Conservation (phyloP, 1,140 invertebrate species). For the Heliconius congener region DNA sequence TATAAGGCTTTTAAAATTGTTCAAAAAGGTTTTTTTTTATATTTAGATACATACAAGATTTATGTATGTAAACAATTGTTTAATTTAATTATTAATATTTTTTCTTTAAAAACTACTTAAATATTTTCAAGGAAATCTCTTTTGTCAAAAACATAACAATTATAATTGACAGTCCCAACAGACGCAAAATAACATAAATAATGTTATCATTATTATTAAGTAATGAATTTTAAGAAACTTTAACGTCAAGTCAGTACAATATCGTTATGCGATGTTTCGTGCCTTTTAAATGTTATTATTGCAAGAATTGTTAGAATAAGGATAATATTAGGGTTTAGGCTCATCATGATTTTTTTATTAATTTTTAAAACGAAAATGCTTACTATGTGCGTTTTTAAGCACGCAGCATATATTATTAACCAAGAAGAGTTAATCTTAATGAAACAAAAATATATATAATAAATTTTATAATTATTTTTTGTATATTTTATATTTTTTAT, state of each 20-base stretch:
- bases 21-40: background rate
- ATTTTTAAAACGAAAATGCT: no score
- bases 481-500: background rate
- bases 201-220: background rate
- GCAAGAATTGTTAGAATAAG: slow-evolving; percentile 17
- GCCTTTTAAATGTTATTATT: slow-evolving; percentile 35
- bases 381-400: background rate
- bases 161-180: background rate
- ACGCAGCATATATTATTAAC: background rate
- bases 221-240: background rate
- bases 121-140: background rate
- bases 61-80: no score
- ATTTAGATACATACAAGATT: no score
- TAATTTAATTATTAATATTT: background rate
- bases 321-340: slow-evolving; percentile 8
- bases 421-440: no score
- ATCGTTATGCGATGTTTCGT: slow-evolving; percentile 18
- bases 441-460: no score
- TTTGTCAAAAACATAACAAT: slow-evolving; percentile 7
- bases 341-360: background rate
- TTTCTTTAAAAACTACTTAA: background rate
- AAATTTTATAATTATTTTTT: no score
- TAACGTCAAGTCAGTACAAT: slow-evolving; percentile 14
- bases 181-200: background rate
- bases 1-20: background rate